Conservation (phyloP, 2,113 vertebrate species). For the Protobothrops mucrosquamatus region DNA sequence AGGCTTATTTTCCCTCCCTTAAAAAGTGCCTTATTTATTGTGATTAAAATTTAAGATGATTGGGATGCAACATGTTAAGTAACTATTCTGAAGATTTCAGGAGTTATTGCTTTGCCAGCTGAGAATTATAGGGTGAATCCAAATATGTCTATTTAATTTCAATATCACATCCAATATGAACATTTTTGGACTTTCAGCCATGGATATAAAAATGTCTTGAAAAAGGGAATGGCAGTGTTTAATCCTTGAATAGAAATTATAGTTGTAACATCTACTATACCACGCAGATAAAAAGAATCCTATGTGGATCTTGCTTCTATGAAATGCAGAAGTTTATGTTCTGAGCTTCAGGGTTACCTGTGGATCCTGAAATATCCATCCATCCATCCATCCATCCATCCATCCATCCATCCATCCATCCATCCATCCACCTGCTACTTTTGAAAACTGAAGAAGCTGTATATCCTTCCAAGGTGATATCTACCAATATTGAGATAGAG, state of each 20-base stretch:
- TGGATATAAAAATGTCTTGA: conserved; percentile 25
- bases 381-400: no score
- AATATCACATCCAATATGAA: conserved; percentile 22
- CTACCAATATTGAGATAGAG: not conserved
- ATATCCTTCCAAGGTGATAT: not conserved
- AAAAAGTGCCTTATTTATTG: no score
- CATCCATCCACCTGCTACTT: no score
- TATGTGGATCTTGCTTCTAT: not conserved
- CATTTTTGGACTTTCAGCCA: conserved; percentile 12
- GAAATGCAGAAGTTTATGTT: not conserved
- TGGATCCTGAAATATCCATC: no score
- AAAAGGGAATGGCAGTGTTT: not conserved
- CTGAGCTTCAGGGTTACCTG: no score
- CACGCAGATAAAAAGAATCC: not conserved
- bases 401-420: no score
- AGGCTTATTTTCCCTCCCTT: no score
- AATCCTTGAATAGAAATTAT: not conserved
- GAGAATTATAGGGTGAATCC: conserved; percentile 5
- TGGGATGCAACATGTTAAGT: no score
- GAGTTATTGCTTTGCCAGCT: not conserved
- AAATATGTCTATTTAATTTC: conserved; percentile 37
- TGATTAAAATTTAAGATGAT: no score
- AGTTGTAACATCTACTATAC: not conserved
- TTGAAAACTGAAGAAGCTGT: not conserved
- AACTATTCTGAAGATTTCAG: not conserved